Conservation (phyloP, 2,113 vertebrate species). For the Equus quagga region DNA sequence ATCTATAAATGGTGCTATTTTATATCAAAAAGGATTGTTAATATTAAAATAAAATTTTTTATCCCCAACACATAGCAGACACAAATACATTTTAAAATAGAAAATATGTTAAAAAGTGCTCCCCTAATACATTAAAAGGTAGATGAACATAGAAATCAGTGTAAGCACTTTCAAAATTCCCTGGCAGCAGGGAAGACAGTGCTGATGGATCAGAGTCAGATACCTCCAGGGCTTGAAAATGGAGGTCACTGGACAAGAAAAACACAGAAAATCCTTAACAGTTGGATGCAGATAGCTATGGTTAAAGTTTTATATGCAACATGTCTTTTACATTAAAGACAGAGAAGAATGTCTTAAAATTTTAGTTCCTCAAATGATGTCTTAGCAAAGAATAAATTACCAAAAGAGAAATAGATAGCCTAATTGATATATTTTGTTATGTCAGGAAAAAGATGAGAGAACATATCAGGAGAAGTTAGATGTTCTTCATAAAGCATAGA, state of each 20-base stretch:
- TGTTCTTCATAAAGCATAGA: not conserved
- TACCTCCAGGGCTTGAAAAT: too few species aligned
- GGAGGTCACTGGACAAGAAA: too few species aligned
- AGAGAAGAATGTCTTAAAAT: not conserved
- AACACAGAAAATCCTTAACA: not conserved
- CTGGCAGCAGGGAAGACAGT: too few species aligned
- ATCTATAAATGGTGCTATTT: not conserved
- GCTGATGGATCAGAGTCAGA: too few species aligned
- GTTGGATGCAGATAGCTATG: not conserved
- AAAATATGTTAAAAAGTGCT: not conserved
- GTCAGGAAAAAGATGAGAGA: not conserved
- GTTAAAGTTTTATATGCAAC: not conserved
- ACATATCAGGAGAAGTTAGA: not conserved
- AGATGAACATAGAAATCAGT: too few species aligned
- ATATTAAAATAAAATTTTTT: not conserved
- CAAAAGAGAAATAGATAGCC: not conserved
- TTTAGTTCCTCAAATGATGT: not conserved
- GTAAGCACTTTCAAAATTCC: too few species aligned
- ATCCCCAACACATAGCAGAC: not conserved
- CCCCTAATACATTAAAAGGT: not conserved
- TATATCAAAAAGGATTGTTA: not conserved
- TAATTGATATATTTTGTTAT: not conserved
- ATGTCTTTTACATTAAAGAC: not conserved
- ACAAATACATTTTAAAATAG: not conserved
- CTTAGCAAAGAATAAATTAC: not conserved